A percentile compares a stretch with the other conserved stretches of the same genome.
phyloP scores from a whole-genome alignment of 2,113 vertebrate species.

The Orcinus orca region DNA sequence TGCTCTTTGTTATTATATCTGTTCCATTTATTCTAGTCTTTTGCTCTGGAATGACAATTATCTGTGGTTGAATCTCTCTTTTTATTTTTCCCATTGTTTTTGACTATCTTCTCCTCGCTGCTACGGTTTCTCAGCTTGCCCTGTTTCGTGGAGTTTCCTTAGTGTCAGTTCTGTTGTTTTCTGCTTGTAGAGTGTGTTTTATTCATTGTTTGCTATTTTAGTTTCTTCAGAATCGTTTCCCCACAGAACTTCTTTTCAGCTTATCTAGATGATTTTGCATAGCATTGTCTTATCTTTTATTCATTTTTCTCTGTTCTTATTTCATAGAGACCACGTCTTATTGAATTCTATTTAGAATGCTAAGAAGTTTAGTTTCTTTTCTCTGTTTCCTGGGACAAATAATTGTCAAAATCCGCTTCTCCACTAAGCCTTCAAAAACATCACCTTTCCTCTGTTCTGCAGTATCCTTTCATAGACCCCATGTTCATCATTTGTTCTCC shows the following conservation, averaged over 20 bases:
- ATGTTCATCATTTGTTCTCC: neutral
- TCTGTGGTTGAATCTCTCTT: neutral
- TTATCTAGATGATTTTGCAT: conserved; percentile 6
- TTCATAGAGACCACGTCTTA: neutral
- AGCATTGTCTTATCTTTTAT: neutral
- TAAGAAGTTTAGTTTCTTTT: conserved; percentile 3
- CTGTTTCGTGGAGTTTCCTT: neutral
- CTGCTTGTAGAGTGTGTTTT: neutral
- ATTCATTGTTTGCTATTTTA: neutral
- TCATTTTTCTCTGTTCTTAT: conserved; percentile 9
- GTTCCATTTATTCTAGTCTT: neutral
- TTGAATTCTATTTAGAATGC: neutral
- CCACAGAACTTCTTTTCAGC: neutral
- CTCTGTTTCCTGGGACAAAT: neutral
- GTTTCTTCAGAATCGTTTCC: neutral
- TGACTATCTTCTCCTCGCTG: neutral
- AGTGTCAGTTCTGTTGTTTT: neutral
- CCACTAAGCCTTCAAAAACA: neutral
- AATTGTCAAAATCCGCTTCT: neutral
- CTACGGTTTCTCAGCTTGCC: neutral
- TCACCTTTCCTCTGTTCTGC: neutral
- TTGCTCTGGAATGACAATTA: neutral
- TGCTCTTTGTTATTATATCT: neutral
- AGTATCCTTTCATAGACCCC: neutral
- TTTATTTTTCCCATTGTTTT: neutral